Conservation (phyloP, 2,797 vertebrate genomes). For the Myotis daubentonii region DNA sequence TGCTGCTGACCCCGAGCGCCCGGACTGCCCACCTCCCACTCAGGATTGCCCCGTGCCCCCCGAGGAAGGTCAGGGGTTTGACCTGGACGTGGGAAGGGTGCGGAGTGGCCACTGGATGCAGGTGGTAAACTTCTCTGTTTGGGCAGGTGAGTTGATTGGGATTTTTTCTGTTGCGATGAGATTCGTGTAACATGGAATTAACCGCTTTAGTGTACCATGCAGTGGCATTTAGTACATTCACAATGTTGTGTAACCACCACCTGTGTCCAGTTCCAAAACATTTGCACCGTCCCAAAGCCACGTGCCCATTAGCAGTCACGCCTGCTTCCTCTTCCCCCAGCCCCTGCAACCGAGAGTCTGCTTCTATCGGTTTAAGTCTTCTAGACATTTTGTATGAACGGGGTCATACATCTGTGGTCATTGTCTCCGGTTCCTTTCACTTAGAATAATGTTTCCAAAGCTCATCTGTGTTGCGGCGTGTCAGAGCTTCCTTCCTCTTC, state of each 20-base stretch:
- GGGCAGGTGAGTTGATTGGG: not conserved
- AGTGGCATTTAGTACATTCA: fast-evolving
- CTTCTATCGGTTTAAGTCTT: fast-evolving
- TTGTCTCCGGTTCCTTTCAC: not conserved
- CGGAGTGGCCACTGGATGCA: fast-evolving
- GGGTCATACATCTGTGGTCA: fast-evolving
- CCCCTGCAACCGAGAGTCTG: fast-evolving
- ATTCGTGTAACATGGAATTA: fast-evolving
- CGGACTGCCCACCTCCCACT: fast-evolving
- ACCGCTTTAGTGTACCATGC: fast-evolving
- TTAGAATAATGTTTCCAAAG: fast-evolving
- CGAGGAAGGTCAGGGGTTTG: fast-evolving
- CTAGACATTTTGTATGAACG: fast-evolving
- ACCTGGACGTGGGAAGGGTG: fast-evolving
- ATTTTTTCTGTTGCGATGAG: not conserved
- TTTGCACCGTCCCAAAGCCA: not conserved
- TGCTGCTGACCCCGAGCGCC: not conserved
- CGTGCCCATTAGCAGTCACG: fast-evolving
- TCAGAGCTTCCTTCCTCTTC: fast-evolving
- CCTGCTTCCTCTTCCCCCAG: not conserved
- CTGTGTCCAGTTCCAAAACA: not conserved
- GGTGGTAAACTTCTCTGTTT: not conserved
- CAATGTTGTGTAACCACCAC: fast-evolving
- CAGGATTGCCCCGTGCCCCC: fast-evolving
- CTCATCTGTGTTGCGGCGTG: fast-evolving